Conservation (phyloP, 1,140 invertebrate species). For the Platyscapa corneri region DNA sequence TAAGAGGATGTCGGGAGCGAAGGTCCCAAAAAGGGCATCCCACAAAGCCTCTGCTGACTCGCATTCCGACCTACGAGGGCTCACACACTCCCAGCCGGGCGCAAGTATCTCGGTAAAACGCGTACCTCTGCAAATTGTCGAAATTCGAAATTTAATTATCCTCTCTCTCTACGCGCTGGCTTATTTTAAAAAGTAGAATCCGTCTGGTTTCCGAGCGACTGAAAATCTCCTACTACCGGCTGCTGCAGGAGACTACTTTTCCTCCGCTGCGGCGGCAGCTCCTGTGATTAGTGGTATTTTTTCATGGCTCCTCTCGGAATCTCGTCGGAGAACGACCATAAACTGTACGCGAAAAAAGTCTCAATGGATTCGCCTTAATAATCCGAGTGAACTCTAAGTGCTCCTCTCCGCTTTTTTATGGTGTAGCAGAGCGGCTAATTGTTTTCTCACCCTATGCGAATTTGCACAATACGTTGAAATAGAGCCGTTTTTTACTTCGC, state of each 20-base stretch:
- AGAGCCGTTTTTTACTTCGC: too few species aligned
- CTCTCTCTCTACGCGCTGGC: background rate
- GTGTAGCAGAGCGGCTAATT: background rate
- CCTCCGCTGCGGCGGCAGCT: background rate
- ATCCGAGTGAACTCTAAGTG: background rate
- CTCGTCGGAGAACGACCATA: constrained; percentile 23
- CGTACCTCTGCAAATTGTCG: constrained; percentile 24
- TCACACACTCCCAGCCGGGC: constrained; percentile 3
- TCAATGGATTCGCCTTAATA: constrained; percentile 19
- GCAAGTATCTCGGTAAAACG: background rate
- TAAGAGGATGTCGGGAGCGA: background rate
- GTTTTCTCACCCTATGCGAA: background rate
- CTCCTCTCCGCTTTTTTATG: background rate
- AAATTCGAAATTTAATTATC: constrained; percentile 41
- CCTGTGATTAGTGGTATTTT: constrained; percentile 40
- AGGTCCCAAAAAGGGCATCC: background rate
- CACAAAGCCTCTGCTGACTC: background rate
- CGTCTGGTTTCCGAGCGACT: constrained; percentile 11
- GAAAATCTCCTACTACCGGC: constrained; percentile 45
- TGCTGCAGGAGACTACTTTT: constrained; percentile 4
- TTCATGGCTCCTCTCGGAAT: constrained; percentile 38
- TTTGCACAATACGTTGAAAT: background rate
- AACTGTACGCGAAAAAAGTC: constrained; percentile 9
- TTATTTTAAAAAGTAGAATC: background rate
- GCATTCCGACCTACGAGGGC: constrained; percentile 25